Evolutionary conservation across 2,113 vertebrate genomes (phyloP).

Genomic region (Sclerurus mexicanus): DNA sequence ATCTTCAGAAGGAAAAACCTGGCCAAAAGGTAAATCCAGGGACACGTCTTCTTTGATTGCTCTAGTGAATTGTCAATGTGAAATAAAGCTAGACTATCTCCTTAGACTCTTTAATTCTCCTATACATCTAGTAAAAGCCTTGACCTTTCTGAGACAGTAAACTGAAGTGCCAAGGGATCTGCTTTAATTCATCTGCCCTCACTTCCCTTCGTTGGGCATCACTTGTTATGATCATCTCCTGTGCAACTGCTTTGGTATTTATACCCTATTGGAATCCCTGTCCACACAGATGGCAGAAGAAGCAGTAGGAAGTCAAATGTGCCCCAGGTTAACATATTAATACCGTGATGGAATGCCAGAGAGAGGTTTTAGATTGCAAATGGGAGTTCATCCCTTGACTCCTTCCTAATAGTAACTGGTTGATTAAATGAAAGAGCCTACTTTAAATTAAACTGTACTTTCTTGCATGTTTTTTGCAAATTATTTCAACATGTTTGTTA

Average conservation of each 20-base stretch:
- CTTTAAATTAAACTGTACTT: background rate
- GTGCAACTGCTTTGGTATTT: background rate
- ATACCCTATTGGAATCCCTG: background rate
- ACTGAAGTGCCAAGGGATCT: background rate
- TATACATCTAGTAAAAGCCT: background rate
- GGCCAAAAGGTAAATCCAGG: background rate
- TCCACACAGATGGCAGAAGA: background rate
- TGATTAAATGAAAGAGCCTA: background rate
- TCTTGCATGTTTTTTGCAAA: background rate
- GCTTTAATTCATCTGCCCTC: background rate
- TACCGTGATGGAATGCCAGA: background rate
- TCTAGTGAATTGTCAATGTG: background rate
- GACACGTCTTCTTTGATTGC: background rate
- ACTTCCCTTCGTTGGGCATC: background rate
- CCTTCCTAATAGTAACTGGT: background rate
- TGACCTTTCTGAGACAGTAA: background rate
- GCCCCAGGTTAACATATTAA: background rate
- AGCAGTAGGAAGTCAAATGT: slow-evolving; percentile 1
- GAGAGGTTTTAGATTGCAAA: background rate
- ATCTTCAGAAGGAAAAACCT: background rate
- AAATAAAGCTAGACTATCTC: background rate
- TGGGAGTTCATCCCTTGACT: background rate
- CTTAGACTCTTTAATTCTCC: background rate
- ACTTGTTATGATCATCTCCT: background rate
- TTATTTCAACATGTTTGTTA: background rate